phyloP scores from a whole-genome alignment of 2,113 vertebrate species.

The Sakesphorus luctuosus region DNA sequence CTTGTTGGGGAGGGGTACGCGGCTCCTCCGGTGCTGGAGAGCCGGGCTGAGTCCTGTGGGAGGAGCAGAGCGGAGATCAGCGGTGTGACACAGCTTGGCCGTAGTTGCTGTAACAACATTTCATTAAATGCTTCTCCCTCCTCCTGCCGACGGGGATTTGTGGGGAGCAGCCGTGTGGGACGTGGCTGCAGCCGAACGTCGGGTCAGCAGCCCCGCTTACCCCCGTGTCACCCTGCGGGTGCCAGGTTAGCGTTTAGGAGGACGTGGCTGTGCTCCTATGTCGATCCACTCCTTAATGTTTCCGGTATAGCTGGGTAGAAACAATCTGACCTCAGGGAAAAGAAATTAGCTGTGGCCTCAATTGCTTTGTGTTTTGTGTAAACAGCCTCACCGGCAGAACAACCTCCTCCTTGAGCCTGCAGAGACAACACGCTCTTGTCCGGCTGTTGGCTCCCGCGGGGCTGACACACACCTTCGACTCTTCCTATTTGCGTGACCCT shows the following conservation, averaged over 20 bases:
- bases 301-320: slow-evolving; percentile 16
- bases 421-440: slow-evolving; percentile 26
- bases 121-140: not conserved
- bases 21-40: not conserved
- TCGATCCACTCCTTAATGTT: not conserved
- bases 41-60: rapidly evolving
- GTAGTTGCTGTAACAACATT: not conserved
- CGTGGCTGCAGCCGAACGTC: not conserved
- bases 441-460: not conserved
- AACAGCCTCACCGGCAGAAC: slow-evolving; percentile 45
- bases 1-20: not conserved
- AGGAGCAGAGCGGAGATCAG: not conserved
- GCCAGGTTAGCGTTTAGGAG: not conserved
- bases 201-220: not conserved
- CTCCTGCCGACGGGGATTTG: rapidly evolving
- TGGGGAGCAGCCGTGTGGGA: not conserved
- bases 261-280: not conserved
- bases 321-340: slow-evolving; percentile 60
- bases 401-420: not conserved
- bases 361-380: slow-evolving; percentile 61
- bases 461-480: not conserved
- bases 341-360: slow-evolving; percentile 1
- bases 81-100: not conserved
- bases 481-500: not conserved
- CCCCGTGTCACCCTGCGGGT: rapidly evolving